A percentile compares a stretch with the other conserved stretches of the same genome.
These are phyloP conservation scores for Candoia aspera DNA, from an alignment of 2,113 vertebrate genomes.

Conservation along the genomic window DNA sequence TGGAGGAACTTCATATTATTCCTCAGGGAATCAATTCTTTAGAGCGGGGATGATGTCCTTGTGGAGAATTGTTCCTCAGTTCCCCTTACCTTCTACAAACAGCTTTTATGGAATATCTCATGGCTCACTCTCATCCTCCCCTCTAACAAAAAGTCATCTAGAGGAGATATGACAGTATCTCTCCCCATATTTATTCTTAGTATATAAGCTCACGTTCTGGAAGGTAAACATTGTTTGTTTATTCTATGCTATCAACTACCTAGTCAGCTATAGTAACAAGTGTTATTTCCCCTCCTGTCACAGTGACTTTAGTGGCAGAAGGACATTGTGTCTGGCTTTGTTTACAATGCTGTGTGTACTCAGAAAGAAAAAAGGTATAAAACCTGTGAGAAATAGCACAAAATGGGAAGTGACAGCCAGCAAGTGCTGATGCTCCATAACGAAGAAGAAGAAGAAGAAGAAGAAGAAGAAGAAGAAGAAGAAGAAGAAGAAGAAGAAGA, in stretches of 20 bases:
- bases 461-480: too few relatives aligned
- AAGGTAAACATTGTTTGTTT: neutral
- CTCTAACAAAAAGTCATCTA: neutral
- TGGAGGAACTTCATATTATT: neutral
- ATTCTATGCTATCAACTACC: neutral
- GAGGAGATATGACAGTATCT: neutral
- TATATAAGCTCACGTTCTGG: neutral
- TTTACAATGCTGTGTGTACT: neutral
- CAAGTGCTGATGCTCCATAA: neutral
- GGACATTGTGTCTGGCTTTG: slow-evolving; percentile 18
- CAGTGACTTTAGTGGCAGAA: slow-evolving; percentile 5
- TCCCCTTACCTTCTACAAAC: neutral
- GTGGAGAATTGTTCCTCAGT: neutral
- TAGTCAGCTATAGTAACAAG: slow-evolving; percentile 10
- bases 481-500: neutral
- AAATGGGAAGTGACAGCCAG: neutral
- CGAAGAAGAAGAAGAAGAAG: neutral
- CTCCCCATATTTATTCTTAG: neutral
- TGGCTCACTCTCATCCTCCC: neutral
- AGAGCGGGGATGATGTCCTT: neutral
- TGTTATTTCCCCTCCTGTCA: neutral
- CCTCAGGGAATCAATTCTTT: neutral
- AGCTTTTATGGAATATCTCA: neutral
- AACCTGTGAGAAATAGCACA: neutral
- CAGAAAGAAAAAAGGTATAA: slow-evolving; percentile 19